Evolutionary conservation across 2,888 invertebrate genomes (phyloP), one percentile per base, ranked within the genome.

Genomic region (Shargacucullia verbasci): DNA sequence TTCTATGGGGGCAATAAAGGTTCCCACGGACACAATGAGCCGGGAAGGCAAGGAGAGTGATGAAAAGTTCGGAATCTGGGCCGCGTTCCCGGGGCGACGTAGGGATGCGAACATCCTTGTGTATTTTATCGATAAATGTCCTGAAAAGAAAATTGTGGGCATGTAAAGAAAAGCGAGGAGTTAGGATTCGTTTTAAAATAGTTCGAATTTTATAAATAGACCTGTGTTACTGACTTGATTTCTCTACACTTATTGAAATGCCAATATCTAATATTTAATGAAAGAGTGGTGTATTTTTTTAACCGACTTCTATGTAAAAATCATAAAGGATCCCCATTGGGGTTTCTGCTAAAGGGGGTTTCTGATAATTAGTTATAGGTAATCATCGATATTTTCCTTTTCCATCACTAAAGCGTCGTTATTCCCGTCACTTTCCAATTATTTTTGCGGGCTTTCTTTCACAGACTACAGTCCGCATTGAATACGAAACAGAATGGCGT

Each of bases 1-100:
- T 93, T 93, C 92, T 92, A 93, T 92, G 86, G 90, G 81, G 91
- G 92, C 87, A 94, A 94, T 94, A 94, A 92, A 92, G 92, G 92
- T 92, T 92, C 90, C 86, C 90, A 90, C 92, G 91, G 90, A 88
- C 93, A 93, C 93, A 93, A 93, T 93, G 86, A 78, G 84, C 82
- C 79, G 83, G 85, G 88, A 86, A 89, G 88, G 90, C 87, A 87
- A 91, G 89, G 89, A 87, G 89, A 84, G 85, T 87, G 91, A 91
- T 92, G 93, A 92, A 93, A 93, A 92, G 89, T 92, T 88, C 87
- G 87, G 87, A 92, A 93, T 92, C 90, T 92, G 90, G 94, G 92
- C 88, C 93, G 91, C 87, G 85, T 82, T 87, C 88, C 87, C 85
- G 86, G 74, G 86, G 83, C 83, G 74, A 64, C 63, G 59, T 89